A percentile compares a stretch with the other conserved stretches of the same genome.
Evolutionary conservation across 2,113 vertebrate species (phyloP).

Genomic region (Coracopsis vasa): DNA sequence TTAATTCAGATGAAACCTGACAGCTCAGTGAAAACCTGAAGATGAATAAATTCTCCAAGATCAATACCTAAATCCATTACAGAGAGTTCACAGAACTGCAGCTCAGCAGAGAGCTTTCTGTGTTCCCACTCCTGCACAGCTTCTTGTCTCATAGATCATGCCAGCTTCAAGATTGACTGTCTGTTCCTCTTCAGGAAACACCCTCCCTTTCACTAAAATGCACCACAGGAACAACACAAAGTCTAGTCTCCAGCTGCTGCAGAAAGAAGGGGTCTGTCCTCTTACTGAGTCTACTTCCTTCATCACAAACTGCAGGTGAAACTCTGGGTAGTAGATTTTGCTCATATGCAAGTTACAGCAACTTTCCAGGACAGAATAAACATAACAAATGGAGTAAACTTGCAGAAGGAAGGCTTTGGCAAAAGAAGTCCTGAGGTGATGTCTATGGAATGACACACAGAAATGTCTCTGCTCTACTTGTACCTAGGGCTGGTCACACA

Average conservation of each 20-base stretch:
- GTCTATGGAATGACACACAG: background rate
- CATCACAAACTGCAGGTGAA: background rate
- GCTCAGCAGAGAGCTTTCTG: background rate
- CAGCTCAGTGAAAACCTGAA: background rate
- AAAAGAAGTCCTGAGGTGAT: background rate
- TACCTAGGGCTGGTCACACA: background rate
- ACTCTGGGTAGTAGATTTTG: background rate
- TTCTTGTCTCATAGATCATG: background rate
- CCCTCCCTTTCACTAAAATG: background rate
- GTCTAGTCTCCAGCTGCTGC: background rate
- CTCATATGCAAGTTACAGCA: background rate
- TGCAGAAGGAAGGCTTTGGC: background rate
- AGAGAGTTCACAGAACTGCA: background rate
- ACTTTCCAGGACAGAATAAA: background rate
- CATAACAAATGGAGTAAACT: background rate
- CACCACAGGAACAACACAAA: background rate
- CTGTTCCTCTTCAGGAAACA: background rate
- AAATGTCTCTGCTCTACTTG: background rate
- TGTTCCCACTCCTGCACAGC: background rate
- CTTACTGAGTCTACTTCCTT: background rate
- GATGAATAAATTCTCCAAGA: background rate
- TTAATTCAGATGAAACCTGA: constrained; percentile 33
- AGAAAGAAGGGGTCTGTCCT: background rate
- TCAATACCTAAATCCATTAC: constrained; percentile 18
- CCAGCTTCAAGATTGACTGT: background rate